Evolutionary conservation across 2,113 vertebrate genomes (phyloP).

Genomic region (Paedocypris sp.): DNA sequence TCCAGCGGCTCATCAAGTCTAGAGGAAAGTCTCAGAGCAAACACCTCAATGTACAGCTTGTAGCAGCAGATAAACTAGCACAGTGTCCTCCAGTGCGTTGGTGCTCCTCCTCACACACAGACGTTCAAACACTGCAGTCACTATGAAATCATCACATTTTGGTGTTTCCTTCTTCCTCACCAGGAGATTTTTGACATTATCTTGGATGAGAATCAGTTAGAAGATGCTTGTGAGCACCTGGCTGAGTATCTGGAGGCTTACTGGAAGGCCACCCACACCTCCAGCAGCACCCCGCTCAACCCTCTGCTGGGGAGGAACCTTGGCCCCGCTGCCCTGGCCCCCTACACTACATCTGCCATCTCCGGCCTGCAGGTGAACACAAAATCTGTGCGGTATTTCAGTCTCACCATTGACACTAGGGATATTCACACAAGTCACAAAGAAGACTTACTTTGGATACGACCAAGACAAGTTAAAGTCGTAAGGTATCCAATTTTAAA

Average conservation of each 20-base stretch:
- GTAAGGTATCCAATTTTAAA: too few relatives aligned
- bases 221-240: slow-evolving; percentile 85
- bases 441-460: too few relatives aligned
- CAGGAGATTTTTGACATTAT: slow-evolving; percentile 96
- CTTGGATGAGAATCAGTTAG: slow-evolving; percentile 87
- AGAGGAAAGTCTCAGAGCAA: slow-evolving; percentile 93
- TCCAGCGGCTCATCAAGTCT: slow-evolving; percentile 90
- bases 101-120: background rate
- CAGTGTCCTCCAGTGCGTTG: slow-evolving; percentile 89
- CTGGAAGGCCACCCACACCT: slow-evolving; percentile 95
- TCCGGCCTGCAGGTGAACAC: slow-evolving; percentile 84
- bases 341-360: slow-evolving; percentile 80
- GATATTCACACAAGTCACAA: too few relatives aligned
- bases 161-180: background rate
- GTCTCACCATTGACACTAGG: too few relatives aligned
- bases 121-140: background rate
- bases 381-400: too few relatives aligned
- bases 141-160: too few relatives aligned
- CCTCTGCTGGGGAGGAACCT: slow-evolving; percentile 86
- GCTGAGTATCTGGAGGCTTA: slow-evolving; percentile 89
- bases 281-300: slow-evolving; percentile 86
- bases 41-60: slow-evolving; percentile 95
- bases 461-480: too few relatives aligned
- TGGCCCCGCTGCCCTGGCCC: slow-evolving; percentile 77
- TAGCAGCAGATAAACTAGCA: slow-evolving; percentile 88